Evolutionary conservation across 2,113 vertebrate genomes (phyloP).

Genomic region (Ornithorhynchus anatinus): DNA sequence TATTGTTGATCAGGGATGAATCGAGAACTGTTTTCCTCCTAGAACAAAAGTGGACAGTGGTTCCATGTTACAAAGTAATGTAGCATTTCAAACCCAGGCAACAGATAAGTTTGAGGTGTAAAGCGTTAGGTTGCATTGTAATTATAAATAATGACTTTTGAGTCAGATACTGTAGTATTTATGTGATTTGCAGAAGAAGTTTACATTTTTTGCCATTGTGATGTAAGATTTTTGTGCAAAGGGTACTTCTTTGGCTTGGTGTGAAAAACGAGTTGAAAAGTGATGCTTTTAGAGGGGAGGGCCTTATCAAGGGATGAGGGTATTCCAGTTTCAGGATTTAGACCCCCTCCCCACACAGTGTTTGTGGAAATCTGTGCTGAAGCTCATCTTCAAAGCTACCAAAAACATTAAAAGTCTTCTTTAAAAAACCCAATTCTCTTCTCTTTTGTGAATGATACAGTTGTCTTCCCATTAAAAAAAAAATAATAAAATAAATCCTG

Average conservation of each 20-base stretch:
- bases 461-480: conserved; percentile 32
- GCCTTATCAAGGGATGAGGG: conserved; percentile 21
- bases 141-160: conserved; percentile 34
- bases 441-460: conserved; percentile 30
- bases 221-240: conserved; percentile 61
- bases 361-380: conserved; percentile 33
- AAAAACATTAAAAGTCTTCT: not conserved
- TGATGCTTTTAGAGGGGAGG: conserved; percentile 50
- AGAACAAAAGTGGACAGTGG: not conserved
- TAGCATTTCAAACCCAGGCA: not conserved
- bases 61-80: conserved; percentile 5
- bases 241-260: conserved; percentile 60
- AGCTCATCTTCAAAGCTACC: conserved; percentile 50
- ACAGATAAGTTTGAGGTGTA: conserved; percentile 25
- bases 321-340: conserved; percentile 16
- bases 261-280: conserved; percentile 46
- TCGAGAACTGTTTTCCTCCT: conserved; percentile 8
- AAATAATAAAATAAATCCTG: conserved; percentile 23
- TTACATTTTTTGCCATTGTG: conserved; percentile 56
- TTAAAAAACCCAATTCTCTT: conserved; percentile 24
- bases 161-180: conserved; percentile 46
- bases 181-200: conserved; percentile 49
- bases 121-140: conserved; percentile 8
- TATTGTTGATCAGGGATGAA: conserved; percentile 5
- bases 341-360: conserved; percentile 19